Evolutionary conservation across 2,888 invertebrate species (phyloP).

Genomic region (Rotaria socialis): DNA sequence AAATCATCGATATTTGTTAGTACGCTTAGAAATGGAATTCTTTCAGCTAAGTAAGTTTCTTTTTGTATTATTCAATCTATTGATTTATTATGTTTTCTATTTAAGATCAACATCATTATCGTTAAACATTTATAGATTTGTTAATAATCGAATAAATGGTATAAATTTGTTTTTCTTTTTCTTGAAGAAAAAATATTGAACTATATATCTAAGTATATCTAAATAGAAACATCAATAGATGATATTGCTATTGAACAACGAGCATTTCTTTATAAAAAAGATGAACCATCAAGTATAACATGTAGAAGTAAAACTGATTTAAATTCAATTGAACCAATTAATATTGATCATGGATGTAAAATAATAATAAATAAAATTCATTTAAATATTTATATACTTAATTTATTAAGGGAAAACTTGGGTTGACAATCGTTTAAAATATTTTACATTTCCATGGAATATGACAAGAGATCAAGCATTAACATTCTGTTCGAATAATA

Average conservation of each 20-base stretch:
- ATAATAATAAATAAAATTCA: too few relatives aligned
- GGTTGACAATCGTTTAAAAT: neutral
- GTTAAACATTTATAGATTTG: neutral
- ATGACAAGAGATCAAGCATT: neutral
- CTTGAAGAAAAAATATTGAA: too few relatives aligned
- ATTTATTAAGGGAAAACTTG: neutral
- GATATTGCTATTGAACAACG: slow-evolving; percentile 30
- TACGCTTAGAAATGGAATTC: neutral
- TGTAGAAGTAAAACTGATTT: neutral
- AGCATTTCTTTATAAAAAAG: neutral
- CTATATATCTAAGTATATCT: neutral
- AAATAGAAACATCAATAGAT: neutral
- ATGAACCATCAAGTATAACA: neutral
- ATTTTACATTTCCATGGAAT: neutral
- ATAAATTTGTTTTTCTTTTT: too few relatives aligned
- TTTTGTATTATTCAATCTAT: too few relatives aligned
- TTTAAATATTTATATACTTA: neutral
- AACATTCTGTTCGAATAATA: neutral
- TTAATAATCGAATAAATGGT: slow-evolving; percentile 3
- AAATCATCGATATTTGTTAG: neutral
- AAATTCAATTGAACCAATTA: neutral
- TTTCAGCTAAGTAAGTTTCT: neutral
- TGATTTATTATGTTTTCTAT: neutral
- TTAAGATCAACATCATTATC: neutral
- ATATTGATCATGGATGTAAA: slow-evolving; percentile 20